Evolutionary conservation across 1,140 invertebrate species (phyloP), one percentile per base, ranked within the genome.

Genomic region (Medauroidea extradentata): DNA sequence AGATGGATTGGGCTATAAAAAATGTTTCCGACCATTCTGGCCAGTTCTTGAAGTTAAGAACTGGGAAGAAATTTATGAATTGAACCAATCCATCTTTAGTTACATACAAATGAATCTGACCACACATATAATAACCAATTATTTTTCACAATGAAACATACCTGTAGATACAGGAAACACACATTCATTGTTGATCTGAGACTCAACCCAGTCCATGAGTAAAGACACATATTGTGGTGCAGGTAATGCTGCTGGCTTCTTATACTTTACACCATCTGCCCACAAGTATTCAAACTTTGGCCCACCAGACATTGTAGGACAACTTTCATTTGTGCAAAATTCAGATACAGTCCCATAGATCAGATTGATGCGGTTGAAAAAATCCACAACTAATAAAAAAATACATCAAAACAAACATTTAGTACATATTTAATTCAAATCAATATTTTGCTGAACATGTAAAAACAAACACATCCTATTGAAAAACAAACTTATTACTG

Each of bases 331-430:
- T 43, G 89, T 92, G 71, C 94, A 97, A 71, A 85, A 90, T 70
- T 96, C 94, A 50, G 84, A 88, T 25, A 97, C 85, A 13, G 92
- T 94, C 8, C 94, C 94, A 75, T 92, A 93, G 66, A 97, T 91
- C 13, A 97, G 75, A 77, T 97, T 97, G 64, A 97, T 94, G 68
- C 94, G 83, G 75, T 97, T 97, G 75, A 97, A 97, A 73, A 97
- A 97, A 69, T 97, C 94, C 3, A 97, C 94, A 66, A 96, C 93
- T 95, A 74, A 62, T 77, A 72, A 52, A 58, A 69, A 69, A 67
- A 62, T 51, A 9, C 11, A 43, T 23, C 29, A 34, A 34, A 34
- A 7, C 29, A 34, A 34, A n/a, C n/a, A n/a, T n/a, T n/a, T n/a
- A n/a, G n/a, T n/a, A n/a, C n/a, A n/a, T n/a, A n/a, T n/a, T n/a